phyloP scores from a whole-genome alignment of 2,888 invertebrate species.

The Eristalis tenax region DNA sequence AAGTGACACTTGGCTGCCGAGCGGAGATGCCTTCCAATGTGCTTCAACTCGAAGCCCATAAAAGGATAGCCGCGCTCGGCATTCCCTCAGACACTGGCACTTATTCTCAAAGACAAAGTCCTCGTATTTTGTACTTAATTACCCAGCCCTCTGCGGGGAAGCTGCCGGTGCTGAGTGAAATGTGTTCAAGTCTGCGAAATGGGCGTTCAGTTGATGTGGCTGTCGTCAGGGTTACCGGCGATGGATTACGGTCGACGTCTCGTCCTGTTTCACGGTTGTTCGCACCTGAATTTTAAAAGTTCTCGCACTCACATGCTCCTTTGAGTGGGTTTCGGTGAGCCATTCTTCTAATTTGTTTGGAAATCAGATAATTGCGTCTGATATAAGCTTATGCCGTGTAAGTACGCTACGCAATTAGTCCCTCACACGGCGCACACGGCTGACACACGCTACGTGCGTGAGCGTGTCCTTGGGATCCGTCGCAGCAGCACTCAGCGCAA shows the following conservation, averaged over 20 bases:
- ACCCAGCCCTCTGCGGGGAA: not conserved
- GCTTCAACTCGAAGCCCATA: not conserved
- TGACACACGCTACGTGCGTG: not conserved
- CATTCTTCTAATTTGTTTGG: constrained; percentile 3
- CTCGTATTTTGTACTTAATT: not conserved
- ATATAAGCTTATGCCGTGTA: not conserved
- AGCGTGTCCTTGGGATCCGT: not conserved
- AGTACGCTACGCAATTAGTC: too few species aligned
- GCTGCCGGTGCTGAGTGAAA: not conserved
- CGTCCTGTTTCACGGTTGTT: constrained; percentile 14
- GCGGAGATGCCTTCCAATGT: not conserved
- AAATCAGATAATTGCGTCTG: constrained; percentile 20
- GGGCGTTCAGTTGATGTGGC: constrained; percentile 3
- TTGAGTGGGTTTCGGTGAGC: not conserved
- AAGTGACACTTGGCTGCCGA: not conserved
- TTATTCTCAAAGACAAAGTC: not conserved
- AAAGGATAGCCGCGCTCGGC: not conserved
- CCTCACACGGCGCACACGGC: too few species aligned
- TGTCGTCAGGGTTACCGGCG: constrained; percentile 10
- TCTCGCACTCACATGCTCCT: not conserved
- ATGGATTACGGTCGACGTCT: constrained; percentile 19
- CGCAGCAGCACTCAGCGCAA: not conserved
- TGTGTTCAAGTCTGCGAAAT: not conserved
- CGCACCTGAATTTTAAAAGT: constrained; percentile 25
- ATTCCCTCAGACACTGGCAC: not conserved